A percentile compares a stretch with the other conserved stretches of the same genome.
Conservation (phyloP, 2,888 invertebrate species). For the Papilio demoleus region DNA sequence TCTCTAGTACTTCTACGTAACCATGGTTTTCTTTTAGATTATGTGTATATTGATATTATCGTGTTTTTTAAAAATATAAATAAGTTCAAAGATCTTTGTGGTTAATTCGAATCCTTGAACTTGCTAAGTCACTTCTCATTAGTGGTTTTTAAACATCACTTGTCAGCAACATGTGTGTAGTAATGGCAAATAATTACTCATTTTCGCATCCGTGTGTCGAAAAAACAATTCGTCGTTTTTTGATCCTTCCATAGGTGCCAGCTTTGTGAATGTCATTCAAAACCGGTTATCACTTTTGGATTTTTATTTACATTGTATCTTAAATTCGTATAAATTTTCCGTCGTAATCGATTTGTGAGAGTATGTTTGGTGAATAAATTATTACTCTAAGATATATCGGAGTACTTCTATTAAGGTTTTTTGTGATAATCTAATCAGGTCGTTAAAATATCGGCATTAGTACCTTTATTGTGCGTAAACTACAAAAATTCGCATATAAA, state of each 20-base stretch:
- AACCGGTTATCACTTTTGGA: conserved; percentile 8
- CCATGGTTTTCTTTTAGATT: too few species aligned
- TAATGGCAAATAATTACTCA: conserved; percentile 18
- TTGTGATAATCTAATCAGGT: too few species aligned
- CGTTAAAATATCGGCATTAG: too few species aligned
- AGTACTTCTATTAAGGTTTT: too few species aligned
- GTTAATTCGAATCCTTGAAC: not conserved
- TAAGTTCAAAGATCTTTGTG: conserved; percentile 24
- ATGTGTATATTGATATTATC: not conserved
- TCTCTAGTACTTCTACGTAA: too few species aligned
- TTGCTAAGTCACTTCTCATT: conserved; percentile 12
- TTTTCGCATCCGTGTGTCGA: conserved; percentile 25
- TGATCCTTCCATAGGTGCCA: conserved; percentile 1
- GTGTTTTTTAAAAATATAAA: not conserved
- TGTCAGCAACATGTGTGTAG: not conserved
- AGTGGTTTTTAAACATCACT: conserved; percentile 6
- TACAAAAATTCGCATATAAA: too few species aligned
- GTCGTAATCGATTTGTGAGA: not conserved
- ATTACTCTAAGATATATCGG: not conserved
- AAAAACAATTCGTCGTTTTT: not conserved
- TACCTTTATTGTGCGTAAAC: too few species aligned
- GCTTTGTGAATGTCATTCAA: conserved; percentile 17
- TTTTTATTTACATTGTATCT: conserved; percentile 2
- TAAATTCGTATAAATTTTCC: conserved; percentile 11
- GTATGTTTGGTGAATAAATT: not conserved